Evolutionary conservation across 64 coral and sea anemone genomes (phyloP), one percentile per base, ranked within the genome.

Genomic region (Pachyseris speciosa): DNA sequence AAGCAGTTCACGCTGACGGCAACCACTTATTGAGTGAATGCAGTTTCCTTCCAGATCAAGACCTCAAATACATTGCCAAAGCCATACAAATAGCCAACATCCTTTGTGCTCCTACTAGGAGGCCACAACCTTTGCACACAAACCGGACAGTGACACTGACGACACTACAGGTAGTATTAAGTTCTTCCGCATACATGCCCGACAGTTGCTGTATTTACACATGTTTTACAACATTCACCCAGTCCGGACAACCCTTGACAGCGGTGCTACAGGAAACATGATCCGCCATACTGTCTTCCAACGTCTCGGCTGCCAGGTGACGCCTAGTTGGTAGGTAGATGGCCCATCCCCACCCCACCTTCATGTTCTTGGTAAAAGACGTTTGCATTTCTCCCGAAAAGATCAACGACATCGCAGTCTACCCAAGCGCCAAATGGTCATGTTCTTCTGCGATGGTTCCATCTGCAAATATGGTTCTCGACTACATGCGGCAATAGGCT

Each of bases 51-150:
- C 83, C 72, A 79, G 84, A 93, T 22, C 67, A 37, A 1, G 90
- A 92, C 17, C 80, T 34, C 12, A 74, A 75, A 5, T 75, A 39
- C 47, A 85, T 92, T 3, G 66, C 69, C 31, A 92, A 75, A 29
- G 90, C 90, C 17, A 85, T 67, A 17, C 90, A 77, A 75, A 92
- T 92, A 0, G 78, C 78, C 20, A 30, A 43, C 44, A 64, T 75
- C 69, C 70, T 84, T 44, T 74, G 55, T 40, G 61, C 38, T 24
- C 84, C 0, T 26, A 37, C 16, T 7, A 7, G 31, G 32, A 78
- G 25, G 39, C 20, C 55, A 65, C 4, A 39, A 31, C 47, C 33
- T 11, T 10, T 16, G 30, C 69, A 33, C 40, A 34, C 42, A 31
- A 68, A 41, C 39, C 51, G 47, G 20, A 5, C 20, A n/a, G 24